Evolutionary conservation across 2,113 vertebrate genomes (phyloP), one percentile per base, ranked within the genome.

Genomic region (Neodon shergylaensis): DNA sequence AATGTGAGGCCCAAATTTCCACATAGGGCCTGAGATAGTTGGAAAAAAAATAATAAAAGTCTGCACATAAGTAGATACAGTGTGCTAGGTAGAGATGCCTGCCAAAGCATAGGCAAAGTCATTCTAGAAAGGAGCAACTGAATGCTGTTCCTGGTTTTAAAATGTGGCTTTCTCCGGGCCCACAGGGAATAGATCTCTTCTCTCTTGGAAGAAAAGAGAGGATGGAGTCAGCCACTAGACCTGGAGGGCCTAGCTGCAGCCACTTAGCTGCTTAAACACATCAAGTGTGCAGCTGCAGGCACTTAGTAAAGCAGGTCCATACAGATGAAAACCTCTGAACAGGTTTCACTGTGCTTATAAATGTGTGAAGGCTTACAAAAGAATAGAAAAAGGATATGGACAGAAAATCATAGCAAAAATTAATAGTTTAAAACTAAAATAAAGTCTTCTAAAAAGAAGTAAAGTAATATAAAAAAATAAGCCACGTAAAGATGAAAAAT

Each of bases 171-270:
- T n/a, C 36, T n/a, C 70, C 17, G n/a, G 36, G 70, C 36, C 36
- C 36, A 21, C 8, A 19, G 68, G 68, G 66, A 0, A 36, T 31
- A 66, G 65, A 14, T 26, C 63, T 65, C 63, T 65, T 66, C 65
- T 33, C 12, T 31, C 1, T 5, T 16, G 65, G 33, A 36, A 2
- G 2, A 16, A n/a, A 72, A 36, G 68, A 72, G 68, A 7, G 36
- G 33, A 17, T 0, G 0, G 68, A 36, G 33, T 1, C 33, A n/a
- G 0, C 2, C 68, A 70, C 33, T 6, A 70, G 16, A n/a, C 6
- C 6, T 17, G 33, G 36, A 72, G 68, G 36, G 36, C 68, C 36
- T 72, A 72, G 36, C 7, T n/a, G 17, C 3, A 21, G 7, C 36
- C n/a, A n/a, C 17, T 72, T n/a, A n/a, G 17, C 36, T 8, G 68